Evolutionary conservation across 2,797 vertebrate species (phyloP).

Genomic region (Hypotaenidia philippensis): DNA sequence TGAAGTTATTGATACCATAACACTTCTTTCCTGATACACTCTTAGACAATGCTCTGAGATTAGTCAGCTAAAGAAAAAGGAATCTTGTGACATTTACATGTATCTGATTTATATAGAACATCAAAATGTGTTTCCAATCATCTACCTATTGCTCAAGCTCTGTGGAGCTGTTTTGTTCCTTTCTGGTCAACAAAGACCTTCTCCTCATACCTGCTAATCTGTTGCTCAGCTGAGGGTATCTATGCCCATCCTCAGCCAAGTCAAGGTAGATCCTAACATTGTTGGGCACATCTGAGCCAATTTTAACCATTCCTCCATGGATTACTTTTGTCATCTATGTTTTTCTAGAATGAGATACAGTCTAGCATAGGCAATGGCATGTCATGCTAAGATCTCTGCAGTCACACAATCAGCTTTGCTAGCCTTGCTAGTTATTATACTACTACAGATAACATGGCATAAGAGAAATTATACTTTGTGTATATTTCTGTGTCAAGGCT

Average conservation of each 20-base stretch:
- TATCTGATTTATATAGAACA: not conserved
- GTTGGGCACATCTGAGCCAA: not conserved
- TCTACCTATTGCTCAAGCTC: not conserved
- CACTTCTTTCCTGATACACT: not conserved
- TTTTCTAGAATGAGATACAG: not conserved
- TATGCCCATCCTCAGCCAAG: not conserved
- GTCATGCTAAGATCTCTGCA: not conserved
- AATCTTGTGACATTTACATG: not conserved
- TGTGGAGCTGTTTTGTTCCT: not conserved
- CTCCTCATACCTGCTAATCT: not conserved
- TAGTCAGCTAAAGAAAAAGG: not conserved
- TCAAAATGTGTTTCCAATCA: not conserved
- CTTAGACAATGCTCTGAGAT: not conserved
- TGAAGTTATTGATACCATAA: not conserved
- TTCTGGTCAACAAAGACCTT: not conserved
- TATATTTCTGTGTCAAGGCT: not conserved
- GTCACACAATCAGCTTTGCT: not conserved
- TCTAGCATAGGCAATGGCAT: not conserved
- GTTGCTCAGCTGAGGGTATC: not conserved
- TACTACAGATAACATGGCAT: not conserved
- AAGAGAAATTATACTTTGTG: not conserved
- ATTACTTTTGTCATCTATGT: not conserved
- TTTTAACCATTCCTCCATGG: not conserved
- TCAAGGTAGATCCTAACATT: not conserved
- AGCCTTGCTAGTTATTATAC: not conserved